These are phyloP conservation scores for Schizopygopsis pylzovi DNA, from an alignment of 2,797 vertebrate genomes.

Conservation along the genomic window DNA sequence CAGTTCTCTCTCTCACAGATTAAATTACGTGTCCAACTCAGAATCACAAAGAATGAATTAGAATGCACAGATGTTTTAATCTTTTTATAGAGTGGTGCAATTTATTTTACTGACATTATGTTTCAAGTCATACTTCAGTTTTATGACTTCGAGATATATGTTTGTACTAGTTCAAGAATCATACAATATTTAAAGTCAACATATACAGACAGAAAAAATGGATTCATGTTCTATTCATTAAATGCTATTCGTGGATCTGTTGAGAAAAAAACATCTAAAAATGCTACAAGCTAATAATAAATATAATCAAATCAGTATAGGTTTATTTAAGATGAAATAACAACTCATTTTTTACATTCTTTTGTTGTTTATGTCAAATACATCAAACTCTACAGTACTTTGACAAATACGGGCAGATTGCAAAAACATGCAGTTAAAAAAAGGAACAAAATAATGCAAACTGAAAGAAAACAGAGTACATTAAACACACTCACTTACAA, in stretches of 20 bases:
- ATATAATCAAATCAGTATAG: neutral
- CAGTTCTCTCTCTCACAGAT: slow-evolving; percentile 1
- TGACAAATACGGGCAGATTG: neutral
- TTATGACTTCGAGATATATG: neutral
- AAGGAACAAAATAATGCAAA: neutral
- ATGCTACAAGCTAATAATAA: neutral
- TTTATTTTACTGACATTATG: neutral
- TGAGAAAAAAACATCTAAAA: neutral
- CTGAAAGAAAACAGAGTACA: neutral
- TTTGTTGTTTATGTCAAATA: neutral
- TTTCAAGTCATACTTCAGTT: neutral
- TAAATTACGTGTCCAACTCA: neutral
- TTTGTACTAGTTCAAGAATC: neutral
- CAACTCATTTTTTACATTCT: neutral
- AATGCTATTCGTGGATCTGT: neutral
- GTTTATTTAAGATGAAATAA: neutral
- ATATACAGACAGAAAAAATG: neutral
- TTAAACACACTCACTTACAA: neutral
- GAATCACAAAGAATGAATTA: neutral
- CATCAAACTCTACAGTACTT: neutral
- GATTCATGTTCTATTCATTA: neutral
- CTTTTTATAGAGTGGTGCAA: neutral
- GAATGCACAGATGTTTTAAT: neutral
- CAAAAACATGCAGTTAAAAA: neutral
- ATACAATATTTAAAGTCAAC: neutral